These are phyloP conservation scores for Caerostris extrusa DNA, from an alignment of 1,140 invertebrate genomes.

Conservation along the genomic window DNA sequence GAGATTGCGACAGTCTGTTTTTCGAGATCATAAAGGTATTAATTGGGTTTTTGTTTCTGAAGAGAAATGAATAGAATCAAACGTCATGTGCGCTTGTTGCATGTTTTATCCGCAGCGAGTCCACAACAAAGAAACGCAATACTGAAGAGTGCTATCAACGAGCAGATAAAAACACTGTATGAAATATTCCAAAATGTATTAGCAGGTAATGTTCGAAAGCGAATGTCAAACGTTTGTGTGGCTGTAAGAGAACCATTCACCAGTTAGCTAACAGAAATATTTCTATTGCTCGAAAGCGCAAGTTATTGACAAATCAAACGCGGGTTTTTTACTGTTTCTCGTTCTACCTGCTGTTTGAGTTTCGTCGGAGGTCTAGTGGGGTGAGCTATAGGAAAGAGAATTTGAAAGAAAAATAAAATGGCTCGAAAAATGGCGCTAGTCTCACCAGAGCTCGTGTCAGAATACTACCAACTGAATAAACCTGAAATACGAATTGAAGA, in stretches of 20 bases:
- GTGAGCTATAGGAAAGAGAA: neutral
- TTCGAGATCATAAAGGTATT: neutral
- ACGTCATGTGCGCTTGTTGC: neutral
- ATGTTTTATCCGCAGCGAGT: neutral
- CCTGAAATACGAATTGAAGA: neutral
- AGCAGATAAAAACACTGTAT: neutral
- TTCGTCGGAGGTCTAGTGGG: no score
- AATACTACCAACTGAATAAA: conserved; percentile 13
- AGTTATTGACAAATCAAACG: neutral
- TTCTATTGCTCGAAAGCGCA: neutral
- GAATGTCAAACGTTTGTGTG: neutral
- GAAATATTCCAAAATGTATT: neutral
- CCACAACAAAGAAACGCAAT: neutral
- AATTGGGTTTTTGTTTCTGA: neutral
- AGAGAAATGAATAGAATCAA: neutral
- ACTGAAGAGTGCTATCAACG: neutral
- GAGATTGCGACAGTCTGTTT: neutral
- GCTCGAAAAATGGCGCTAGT: neutral
- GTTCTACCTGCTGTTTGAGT: neutral
- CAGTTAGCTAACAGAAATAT: neutral
- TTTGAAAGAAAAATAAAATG: neutral
- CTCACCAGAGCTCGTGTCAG: neutral
- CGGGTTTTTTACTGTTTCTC: neutral
- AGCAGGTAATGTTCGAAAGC: neutral
- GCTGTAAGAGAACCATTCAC: conserved; percentile 11